Evolutionary conservation across 2,888 invertebrate species (phyloP).

Genomic region (Drepanosiphum platanoidis): DNA sequence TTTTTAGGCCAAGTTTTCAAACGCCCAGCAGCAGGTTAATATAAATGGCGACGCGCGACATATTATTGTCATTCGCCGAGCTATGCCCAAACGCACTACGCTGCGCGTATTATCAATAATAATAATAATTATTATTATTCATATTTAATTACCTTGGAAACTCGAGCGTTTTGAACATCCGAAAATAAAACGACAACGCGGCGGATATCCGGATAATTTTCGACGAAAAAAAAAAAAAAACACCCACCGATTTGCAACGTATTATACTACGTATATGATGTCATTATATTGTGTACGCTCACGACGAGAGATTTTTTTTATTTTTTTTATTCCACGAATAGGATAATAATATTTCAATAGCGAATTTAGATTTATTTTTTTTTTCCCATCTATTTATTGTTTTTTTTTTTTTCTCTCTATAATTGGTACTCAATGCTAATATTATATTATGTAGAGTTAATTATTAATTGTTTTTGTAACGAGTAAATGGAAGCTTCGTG

Average conservation of each 20-base stretch:
- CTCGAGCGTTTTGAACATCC: slow-evolving; percentile 22
- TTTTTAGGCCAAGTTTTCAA: too few relatives aligned
- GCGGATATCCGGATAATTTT: slow-evolving; percentile 40
- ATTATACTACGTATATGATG: background rate
- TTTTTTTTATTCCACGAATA: background rate
- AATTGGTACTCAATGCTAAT: too few relatives aligned
- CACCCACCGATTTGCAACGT: background rate
- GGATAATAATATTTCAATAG: too few relatives aligned
- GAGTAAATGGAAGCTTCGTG: too few relatives aligned
- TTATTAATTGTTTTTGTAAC: too few relatives aligned
- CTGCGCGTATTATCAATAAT: background rate
- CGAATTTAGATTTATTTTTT: too few relatives aligned
- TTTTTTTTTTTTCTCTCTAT: too few relatives aligned
- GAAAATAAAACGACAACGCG: background rate
- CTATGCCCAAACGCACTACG: background rate
- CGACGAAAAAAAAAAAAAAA: background rate
- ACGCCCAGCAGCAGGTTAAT: too few relatives aligned
- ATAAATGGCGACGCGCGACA: background rate
- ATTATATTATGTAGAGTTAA: too few relatives aligned
- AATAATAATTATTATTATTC: slow-evolving; percentile 13
- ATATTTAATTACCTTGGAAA: slow-evolving; percentile 29
- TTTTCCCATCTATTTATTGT: too few relatives aligned
- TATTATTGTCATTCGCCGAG: background rate
- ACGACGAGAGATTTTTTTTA: background rate
- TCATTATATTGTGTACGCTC: background rate